Percentiles rank a stretch among this genome's conserved stretches.
These are phyloP conservation scores for Epizoanthus ramosus DNA, from an alignment of 92 coral and sea anemone species.

Conservation along the genomic window DNA sequence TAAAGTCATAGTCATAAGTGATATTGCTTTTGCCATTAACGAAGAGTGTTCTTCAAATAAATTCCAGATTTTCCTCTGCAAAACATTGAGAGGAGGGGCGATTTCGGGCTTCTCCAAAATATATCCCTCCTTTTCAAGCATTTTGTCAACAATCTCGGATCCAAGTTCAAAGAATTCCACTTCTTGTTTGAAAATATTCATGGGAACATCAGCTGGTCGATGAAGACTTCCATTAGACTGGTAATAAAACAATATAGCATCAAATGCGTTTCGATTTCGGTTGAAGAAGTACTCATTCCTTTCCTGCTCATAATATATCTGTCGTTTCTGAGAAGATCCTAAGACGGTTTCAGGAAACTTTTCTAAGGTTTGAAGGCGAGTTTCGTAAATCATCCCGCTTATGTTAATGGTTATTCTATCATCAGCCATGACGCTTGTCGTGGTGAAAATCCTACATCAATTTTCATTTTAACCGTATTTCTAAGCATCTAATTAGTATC, in stretches of 20 bases:
- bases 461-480: not conserved
- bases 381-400: constrained; percentile 56
- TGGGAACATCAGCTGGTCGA: constrained; percentile 50
- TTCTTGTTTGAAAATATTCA: constrained; percentile 47
- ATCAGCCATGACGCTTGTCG: not conserved
- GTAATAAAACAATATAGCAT: constrained; percentile 56
- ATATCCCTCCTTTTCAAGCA: constrained; percentile 50
- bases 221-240: constrained; percentile 57
- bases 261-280: constrained; percentile 61
- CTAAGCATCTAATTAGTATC: not conserved
- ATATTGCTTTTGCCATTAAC: constrained; percentile 22
- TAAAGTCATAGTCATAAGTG: constrained; percentile 29
- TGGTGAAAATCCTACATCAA: not conserved
- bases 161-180: constrained; percentile 60
- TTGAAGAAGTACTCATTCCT: constrained; percentile 53
- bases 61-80: constrained; percentile 44
- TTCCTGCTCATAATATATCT: constrained; percentile 39
- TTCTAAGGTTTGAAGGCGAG: constrained; percentile 43
- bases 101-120: constrained; percentile 23
- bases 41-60: constrained; percentile 50
- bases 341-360: constrained; percentile 52
- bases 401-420: constrained; percentile 54
- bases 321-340: constrained; percentile 50
- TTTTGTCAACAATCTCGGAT: constrained; percentile 43
- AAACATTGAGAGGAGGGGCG: constrained; percentile 17